Conservation (phyloP, 2,888 invertebrate species). For the Noctua pronuba region DNA sequence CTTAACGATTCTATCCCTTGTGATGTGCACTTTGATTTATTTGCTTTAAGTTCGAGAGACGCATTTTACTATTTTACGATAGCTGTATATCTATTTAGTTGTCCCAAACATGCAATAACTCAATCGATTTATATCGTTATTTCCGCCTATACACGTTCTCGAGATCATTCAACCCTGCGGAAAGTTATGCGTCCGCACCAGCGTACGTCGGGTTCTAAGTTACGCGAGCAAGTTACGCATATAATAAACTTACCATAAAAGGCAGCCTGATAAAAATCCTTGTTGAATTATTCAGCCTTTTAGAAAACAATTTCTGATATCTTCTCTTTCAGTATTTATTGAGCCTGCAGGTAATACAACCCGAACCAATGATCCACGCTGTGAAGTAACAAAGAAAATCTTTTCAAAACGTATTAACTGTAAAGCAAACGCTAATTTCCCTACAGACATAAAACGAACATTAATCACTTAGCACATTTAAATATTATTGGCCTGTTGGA, state of each 20-base stretch:
- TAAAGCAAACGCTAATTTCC: background rate
- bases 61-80: slow-evolving; percentile 53
- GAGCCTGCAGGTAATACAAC: background rate
- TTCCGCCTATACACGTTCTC: slow-evolving; percentile 46
- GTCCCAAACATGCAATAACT: slow-evolving; percentile 57
- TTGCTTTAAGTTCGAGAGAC: slow-evolving; percentile 13
- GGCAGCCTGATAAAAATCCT: slow-evolving; percentile 29
- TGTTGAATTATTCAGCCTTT: slow-evolving; percentile 36
- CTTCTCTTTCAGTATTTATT: slow-evolving; percentile 3
- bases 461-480: background rate
- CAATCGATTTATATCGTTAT: slow-evolving; percentile 55
- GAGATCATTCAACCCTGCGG: slow-evolving; percentile 66
- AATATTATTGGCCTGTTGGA: background rate
- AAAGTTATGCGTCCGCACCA: slow-evolving; percentile 65
- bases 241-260: slow-evolving; percentile 28
- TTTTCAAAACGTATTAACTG: background rate
- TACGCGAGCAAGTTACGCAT: slow-evolving; percentile 37
- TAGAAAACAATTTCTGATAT: slow-evolving; percentile 16
- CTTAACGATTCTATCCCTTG: slow-evolving; percentile 63
- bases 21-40: slow-evolving; percentile 56
- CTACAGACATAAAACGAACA: background rate
- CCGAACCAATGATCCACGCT: background rate
- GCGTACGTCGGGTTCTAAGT: slow-evolving; percentile 43
- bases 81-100: slow-evolving; percentile 51
- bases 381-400: background rate